Base-by-base conservation (phyloP, 2,888 invertebrate genomes). In the Meta bourneti region DNA sequence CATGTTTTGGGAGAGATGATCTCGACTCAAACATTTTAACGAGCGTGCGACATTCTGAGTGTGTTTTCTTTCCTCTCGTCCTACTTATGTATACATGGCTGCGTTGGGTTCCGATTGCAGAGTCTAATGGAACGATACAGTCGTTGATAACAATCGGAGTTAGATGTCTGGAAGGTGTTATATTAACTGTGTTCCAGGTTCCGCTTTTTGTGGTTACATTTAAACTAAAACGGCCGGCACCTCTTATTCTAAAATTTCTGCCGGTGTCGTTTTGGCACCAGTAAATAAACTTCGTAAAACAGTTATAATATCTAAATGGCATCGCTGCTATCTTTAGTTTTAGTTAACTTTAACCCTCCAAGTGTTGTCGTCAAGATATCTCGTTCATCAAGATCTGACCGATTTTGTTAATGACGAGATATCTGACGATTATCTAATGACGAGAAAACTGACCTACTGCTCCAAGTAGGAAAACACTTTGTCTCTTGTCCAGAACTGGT, bases 1-100 rank as follows among this genome's bases (percentile, higher is more conserved):
- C 20, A 86, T 19, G 70, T n/a, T 49, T 34, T 19, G n/a, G n/a
- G 49, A 49, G 48, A 19, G 69, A 85, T 61, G 77, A 69, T 61
- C 75, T 54, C 34, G 48, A 75, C 82, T 78, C 52, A 19, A 51
- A 51, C 13, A 16, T 16, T 51, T 19, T 78, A 19, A 51, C 49
- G 48, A 13, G 34, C 70, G 2, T 20, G 16, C 8, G 72, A 19
- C 8, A 72, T 70, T n/a, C 34, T 9, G 72, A 72, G 20, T 72
- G 16, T 48, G 34, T 48, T 80, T 80, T 80, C 34, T 80, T 80
- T 80, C 34, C 16, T 51, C 49, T 34, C 19, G 4, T 72, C 5
- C 20, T 34, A 72, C 19, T 20, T 72, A 8, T 72, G 78, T 52
- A 16, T 78, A 51, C 51, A 78, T 9, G 54, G 51, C 13, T 48